Percentiles rank a stretch among this genome's conserved stretches.
Evolutionary conservation across 2,888 invertebrate species (phyloP).

Genomic region (Tribolium freemani): DNA sequence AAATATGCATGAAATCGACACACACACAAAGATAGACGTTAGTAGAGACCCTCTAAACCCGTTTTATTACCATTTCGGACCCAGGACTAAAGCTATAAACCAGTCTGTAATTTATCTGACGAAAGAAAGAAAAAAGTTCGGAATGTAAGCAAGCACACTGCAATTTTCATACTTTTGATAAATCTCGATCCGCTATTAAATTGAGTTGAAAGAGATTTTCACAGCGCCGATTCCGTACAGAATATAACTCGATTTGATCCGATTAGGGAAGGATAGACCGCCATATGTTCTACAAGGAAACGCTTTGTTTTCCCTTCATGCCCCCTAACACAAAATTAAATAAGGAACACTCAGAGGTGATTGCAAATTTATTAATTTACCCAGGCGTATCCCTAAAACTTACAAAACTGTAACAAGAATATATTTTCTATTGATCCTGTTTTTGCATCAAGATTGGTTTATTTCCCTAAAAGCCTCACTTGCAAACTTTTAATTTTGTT

Average conservation of each 20-base stretch:
- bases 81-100: constrained; percentile 26
- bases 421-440: no score
- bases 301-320: no score
- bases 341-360: no score
- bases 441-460: no score
- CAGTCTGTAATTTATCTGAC: constrained; percentile 26
- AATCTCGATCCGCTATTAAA: constrained; percentile 32
- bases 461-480: no score
- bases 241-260: constrained; percentile 15
- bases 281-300: neutral
- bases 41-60: constrained; percentile 19
- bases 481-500: no score
- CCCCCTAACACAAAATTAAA: no score
- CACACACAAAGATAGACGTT: constrained; percentile 32
- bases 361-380: no score
- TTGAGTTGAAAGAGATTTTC: constrained; percentile 31
- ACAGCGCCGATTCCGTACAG: constrained; percentile 1
- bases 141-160: constrained; percentile 14
- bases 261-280: neutral
- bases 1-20: constrained; percentile 38
- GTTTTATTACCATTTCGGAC: constrained; percentile 28
- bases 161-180: constrained; percentile 23
- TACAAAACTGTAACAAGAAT: no score
- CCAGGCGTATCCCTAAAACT: no score
- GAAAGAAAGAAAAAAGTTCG: constrained; percentile 9